Base-by-base conservation (phyloP, 2,888 invertebrate species). In the Philereme transversata region DNA sequence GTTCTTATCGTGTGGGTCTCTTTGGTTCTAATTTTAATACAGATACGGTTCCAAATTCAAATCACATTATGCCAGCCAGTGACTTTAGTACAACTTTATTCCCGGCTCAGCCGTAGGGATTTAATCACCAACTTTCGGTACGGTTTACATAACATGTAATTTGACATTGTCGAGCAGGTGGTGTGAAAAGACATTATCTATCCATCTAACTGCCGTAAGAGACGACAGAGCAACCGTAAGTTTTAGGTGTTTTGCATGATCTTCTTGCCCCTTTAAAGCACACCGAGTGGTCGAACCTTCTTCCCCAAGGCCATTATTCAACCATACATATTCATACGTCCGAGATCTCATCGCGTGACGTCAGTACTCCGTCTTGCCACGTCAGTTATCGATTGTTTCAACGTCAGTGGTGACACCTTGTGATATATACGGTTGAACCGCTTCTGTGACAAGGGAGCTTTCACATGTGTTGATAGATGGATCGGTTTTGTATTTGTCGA, bases 341-440 rank as follows among this genome's bases (percentile, higher is more conserved):
- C 40, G 36, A 6, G n/a, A 54, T 40, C 48, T 36, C 36, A 36
- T 36, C 36, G 5, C 7, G 36, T 11, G 5, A 40, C 41, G 40
- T 40, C 40, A 41, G 41, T 50, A 44, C 56, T 49, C 34, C 38
- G 35, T 57, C 45, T 50, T 50, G 50, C 49, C 44, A 33, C 33
- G 49, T 56, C 56, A 56, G 34, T 22, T 49, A 43, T 56, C 56
- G 11, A 49, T 56, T 48, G 48, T 10, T 55, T 47, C 47, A 34
- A 43, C 43, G 44, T 45, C 44, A n/a, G 50, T 50, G 33, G 6
- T n/a, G 46, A 3, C 46, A 33, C 6, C 46, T 46, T 9, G 46
- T 46, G 46, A 46, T 43, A 8, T 11, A 46, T 46, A 46, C 43
- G n/a, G 43, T n/a, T 44, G 44, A 5, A 46, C 22, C 7, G 46